These are phyloP conservation scores for Sitobion miscanthi DNA, from an alignment of 1,140 invertebrate species.

Conservation along the genomic window DNA sequence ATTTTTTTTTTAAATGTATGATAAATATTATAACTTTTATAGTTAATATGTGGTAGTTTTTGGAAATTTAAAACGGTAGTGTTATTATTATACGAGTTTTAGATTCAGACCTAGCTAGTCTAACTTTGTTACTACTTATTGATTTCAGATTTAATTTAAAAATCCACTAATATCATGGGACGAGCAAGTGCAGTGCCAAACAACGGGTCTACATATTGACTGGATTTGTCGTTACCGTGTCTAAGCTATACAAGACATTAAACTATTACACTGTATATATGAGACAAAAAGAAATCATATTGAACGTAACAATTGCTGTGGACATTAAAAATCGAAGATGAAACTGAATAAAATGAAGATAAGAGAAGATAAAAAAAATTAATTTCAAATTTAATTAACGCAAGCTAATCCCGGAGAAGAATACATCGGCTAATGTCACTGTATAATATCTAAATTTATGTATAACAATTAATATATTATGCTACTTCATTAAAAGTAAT, in stretches of 20 bases:
- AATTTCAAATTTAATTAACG: constrained; percentile 25
- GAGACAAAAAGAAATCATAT: not conserved
- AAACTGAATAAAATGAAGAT: not conserved
- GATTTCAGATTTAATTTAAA: not conserved
- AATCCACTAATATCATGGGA: not conserved
- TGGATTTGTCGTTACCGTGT: not conserved
- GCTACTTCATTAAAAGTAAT: not conserved
- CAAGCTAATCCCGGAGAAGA: not conserved
- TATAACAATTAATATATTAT: constrained; percentile 20
- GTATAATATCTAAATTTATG: not conserved
- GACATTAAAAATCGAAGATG: not conserved
- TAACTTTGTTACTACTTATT: too few relatives aligned
- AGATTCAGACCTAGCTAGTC: too few relatives aligned
- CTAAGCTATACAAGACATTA: not conserved
- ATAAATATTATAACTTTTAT: too few relatives aligned
- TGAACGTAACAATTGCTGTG: not conserved
- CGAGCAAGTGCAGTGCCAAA: not conserved
- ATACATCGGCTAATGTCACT: not conserved
- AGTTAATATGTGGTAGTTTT: too few relatives aligned
- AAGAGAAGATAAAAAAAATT: not conserved
- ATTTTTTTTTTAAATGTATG: too few relatives aligned
- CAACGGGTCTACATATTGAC: not conserved
- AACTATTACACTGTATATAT: not conserved
- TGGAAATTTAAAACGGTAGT: too few relatives aligned
- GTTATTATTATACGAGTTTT: too few relatives aligned